phyloP scores from a whole-genome alignment of 2,113 vertebrate genomes.

The Aegithalos caudatus region DNA sequence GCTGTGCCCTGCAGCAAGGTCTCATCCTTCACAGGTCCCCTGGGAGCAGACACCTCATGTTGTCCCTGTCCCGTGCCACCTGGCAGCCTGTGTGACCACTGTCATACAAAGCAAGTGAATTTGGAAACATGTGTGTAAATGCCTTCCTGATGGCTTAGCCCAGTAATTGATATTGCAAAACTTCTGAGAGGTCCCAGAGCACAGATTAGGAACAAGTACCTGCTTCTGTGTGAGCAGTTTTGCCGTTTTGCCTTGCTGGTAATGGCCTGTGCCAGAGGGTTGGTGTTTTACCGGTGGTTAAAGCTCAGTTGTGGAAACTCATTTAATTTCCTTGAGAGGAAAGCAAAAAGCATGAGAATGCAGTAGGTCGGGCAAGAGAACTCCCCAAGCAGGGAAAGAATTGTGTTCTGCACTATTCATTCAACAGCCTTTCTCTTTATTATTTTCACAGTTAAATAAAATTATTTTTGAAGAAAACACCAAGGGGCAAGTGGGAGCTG shows the following conservation, averaged over 20 bases:
- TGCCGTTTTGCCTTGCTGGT: accelerated
- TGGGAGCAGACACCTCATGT: neutral
- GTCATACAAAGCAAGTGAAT: neutral
- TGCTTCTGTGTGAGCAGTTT: neutral
- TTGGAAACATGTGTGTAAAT: neutral
- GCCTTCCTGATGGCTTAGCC: neutral
- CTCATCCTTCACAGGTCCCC: accelerated
- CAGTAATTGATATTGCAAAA: neutral
- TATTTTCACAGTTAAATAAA: neutral
- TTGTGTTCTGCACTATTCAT: accelerated
- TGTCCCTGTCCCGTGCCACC: neutral
- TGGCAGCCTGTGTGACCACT: neutral
- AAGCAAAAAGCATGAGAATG: neutral
- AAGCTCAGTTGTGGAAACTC: neutral
- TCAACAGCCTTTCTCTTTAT: neutral
- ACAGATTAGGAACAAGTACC: neutral
- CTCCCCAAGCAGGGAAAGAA: neutral
- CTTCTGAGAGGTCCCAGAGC: neutral
- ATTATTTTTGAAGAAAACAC: neutral
- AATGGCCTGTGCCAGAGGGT: neutral
- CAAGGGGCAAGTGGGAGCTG: neutral
- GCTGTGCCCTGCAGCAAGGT: neutral
- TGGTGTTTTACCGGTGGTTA: neutral
- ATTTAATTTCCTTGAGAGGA: neutral
- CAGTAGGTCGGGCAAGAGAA: accelerated